These are phyloP conservation scores for Ecdyonurus torrentis DNA, from an alignment of 2,888 invertebrate species.

Conservation along the genomic window DNA sequence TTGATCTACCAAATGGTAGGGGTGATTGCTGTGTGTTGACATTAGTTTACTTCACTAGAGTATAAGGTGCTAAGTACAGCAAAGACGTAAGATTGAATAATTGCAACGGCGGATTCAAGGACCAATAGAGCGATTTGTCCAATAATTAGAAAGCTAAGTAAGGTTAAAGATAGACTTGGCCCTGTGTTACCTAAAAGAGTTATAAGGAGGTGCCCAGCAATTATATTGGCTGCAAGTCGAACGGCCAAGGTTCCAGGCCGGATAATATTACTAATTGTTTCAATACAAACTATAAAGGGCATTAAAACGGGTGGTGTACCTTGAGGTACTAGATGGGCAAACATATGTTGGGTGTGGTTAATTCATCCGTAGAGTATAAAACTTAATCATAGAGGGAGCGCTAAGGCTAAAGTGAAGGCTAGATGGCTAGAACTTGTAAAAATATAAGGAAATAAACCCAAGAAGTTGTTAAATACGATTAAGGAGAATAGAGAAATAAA, in stretches of 20 bases:
- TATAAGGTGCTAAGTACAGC: slow-evolving; percentile 45
- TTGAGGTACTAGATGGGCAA: slow-evolving; percentile 48
- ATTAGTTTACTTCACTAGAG: slow-evolving; percentile 46
- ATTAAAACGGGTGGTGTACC: slow-evolving; percentile 45
- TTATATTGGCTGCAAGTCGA: slow-evolving; percentile 59
- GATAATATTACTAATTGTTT: slow-evolving; percentile 55
- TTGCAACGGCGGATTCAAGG: slow-evolving; percentile 39
- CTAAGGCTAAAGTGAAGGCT: slow-evolving; percentile 37
- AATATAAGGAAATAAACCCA: slow-evolving; percentile 52
- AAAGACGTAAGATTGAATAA: slow-evolving; percentile 51
- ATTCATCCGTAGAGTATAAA: slow-evolving; percentile 48
- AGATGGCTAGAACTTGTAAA: slow-evolving; percentile 51
- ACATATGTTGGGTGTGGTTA: slow-evolving; percentile 43
- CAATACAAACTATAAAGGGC: slow-evolving; percentile 58
- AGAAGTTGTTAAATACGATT: slow-evolving; percentile 47
- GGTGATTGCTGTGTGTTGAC: slow-evolving; percentile 38
- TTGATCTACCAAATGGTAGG: slow-evolving; percentile 45
- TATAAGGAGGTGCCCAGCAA: slow-evolving; percentile 52
- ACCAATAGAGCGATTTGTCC: slow-evolving; percentile 35
- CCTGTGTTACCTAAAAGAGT: slow-evolving; percentile 37
- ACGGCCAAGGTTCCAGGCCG: slow-evolving; percentile 50
- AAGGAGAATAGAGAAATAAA: slow-evolving; percentile 39
- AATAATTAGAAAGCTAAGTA: slow-evolving; percentile 26
- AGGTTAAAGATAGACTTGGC: slow-evolving; percentile 19
- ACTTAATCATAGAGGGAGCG: slow-evolving; percentile 43